Conservation (phyloP, 2,888 invertebrate genomes). For the Harpalus rubripes region DNA sequence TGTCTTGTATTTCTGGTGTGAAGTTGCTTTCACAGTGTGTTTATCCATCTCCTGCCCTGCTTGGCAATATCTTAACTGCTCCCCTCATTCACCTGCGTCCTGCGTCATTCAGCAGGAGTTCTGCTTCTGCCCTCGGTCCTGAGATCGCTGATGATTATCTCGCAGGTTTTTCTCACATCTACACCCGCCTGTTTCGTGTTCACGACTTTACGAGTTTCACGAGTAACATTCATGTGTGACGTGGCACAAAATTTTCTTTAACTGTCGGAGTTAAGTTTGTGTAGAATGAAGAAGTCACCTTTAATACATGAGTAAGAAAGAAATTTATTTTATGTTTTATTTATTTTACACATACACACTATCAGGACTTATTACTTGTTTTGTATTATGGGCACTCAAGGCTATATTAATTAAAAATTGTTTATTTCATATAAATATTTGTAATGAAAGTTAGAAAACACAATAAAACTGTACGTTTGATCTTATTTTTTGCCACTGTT, state of each 20-base stretch:
- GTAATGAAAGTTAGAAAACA: too few relatives aligned
- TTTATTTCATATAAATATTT: too few relatives aligned
- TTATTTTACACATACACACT: too few relatives aligned
- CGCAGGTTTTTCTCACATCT: constrained; percentile 69
- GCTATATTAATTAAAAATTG: too few relatives aligned
- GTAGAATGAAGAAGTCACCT: constrained; percentile 71
- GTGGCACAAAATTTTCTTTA: neutral
- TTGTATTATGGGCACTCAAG: too few relatives aligned
- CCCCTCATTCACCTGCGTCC: constrained; percentile 20
- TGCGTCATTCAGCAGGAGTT: constrained; percentile 28
- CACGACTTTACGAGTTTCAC: constrained; percentile 5
- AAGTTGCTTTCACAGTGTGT: neutral
- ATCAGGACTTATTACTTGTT: too few relatives aligned
- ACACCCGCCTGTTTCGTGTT: constrained; percentile 70
- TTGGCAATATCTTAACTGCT: constrained; percentile 25
- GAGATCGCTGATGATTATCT: constrained; percentile 72
- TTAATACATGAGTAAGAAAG: constrained; percentile 72
- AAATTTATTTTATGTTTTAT: too few relatives aligned
- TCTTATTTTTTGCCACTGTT: too few relatives aligned
- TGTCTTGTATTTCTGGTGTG: neutral
- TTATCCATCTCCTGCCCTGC: neutral
- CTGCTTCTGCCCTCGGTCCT: constrained; percentile 13
- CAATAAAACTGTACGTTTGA: too few relatives aligned
- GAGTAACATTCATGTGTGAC: constrained; percentile 43
- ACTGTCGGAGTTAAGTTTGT: constrained; percentile 70